Evolutionary conservation across 2,888 invertebrate genomes (phyloP), one percentile per base, ranked within the genome.

Genomic region (Drosophila peninsularis): DNA sequence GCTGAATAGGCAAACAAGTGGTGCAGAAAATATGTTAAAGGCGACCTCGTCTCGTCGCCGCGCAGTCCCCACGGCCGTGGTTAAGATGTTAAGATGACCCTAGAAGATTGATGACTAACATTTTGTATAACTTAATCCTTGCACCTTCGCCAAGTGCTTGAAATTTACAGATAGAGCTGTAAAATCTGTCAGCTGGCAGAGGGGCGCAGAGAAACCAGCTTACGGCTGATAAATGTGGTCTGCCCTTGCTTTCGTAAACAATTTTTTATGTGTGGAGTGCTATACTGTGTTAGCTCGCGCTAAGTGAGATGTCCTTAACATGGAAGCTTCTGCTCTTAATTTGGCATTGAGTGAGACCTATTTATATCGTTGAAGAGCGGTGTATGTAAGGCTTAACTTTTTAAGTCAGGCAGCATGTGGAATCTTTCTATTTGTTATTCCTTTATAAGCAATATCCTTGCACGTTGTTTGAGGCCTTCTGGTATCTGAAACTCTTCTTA

Each of bases 1-100:
- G 32, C 49, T 54, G 63, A 52, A 64, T 62, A 68, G 49, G 44
- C 55, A 21, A 55, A 24, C 34, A 62, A 76, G 56, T 71, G 60
- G 52, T 41, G 63, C 68, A 64, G 54, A 55, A 75, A 77, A 76
- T 71, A 71, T 76, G 57, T 57, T 56, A 24, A 56, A 50, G 14
- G 44, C 21, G 7, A 14, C 19, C 13, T 3, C 21, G 49, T 13
- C 47, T 47, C 47, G 14, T 1, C 11, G 13, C 13, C 47, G 13
- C 32, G 27, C 5, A 17, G 17, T 44, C 44, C 14, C 24, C 19
- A 41, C 41, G 19, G 41, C 41, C 44, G 34, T 37, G 42, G 41
- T 21, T 41, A 53, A 62, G 42, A 45, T 52, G 56, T 42, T 41
- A 19, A 34, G 53, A 41, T 61, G 36, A 50, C 17, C 54, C 41